Percentiles rank a stretch among this genome's conserved stretches.
phyloP scores from a whole-genome alignment of 2,888 invertebrate species.

The Drosophila affinis region DNA sequence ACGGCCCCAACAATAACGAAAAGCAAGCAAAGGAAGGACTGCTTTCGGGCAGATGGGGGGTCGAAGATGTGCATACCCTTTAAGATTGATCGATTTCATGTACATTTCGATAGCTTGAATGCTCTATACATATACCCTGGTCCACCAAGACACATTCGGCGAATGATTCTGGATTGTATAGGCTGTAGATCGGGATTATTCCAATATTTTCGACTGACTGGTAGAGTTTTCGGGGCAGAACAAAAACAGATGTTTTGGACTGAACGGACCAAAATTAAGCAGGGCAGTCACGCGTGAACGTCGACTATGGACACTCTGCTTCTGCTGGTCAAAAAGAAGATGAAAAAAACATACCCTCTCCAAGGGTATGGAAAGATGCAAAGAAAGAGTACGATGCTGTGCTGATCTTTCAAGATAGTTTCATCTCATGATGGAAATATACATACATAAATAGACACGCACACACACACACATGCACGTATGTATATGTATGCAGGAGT shows the following conservation, averaged over 20 bases:
- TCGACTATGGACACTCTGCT: too few relatives aligned
- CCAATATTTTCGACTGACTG: too few relatives aligned
- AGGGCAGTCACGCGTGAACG: too few relatives aligned
- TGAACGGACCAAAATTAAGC: too few relatives aligned
- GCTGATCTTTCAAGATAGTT: constrained; percentile 25
- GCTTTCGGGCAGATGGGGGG: background rate
- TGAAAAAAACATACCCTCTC: background rate
- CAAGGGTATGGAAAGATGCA: background rate
- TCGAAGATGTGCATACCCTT: background rate
- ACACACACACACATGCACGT: constrained; percentile 7
- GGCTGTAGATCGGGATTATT: too few relatives aligned
- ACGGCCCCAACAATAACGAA: constrained; percentile 32
- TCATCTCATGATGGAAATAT: constrained; percentile 36
- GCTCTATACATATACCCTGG: too few relatives aligned
- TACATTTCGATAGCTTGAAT: too few relatives aligned
- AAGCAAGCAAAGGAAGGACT: constrained; percentile 9
- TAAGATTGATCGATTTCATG: background rate
- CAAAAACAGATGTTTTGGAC: too few relatives aligned
- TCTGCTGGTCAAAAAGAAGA: background rate
- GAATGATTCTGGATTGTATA: too few relatives aligned
- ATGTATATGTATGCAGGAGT: background rate
- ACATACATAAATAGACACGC: background rate
- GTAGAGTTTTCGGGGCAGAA: too few relatives aligned
- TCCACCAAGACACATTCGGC: too few relatives aligned
- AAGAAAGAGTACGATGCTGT: background rate